These are phyloP conservation scores for Crypturellus tataupa DNA, from an alignment of 2,797 vertebrate genomes.

Conservation along the genomic window DNA sequence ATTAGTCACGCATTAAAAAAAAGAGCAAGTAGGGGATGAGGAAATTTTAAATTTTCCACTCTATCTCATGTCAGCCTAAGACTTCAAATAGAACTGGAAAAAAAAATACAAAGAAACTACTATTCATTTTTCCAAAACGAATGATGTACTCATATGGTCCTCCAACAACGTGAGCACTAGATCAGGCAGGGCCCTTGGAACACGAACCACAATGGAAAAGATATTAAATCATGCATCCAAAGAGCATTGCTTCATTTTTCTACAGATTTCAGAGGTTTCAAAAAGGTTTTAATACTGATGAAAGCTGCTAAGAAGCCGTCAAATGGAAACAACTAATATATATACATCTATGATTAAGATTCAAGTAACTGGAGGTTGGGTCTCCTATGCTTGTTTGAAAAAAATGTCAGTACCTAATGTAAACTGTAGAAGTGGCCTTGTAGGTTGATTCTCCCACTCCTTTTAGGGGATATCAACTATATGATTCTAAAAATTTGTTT, in stretches of 20 bases:
- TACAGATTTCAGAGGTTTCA: background rate
- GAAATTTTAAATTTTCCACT: conserved; percentile 16
- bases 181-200: background rate
- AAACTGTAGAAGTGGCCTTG: background rate
- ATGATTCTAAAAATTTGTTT: background rate
- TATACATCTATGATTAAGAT: background rate
- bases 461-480: background rate
- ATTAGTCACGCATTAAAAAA: background rate
- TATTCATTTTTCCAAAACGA: background rate
- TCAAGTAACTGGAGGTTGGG: background rate
- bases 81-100: conserved; percentile 2
- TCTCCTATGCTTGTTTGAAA: background rate
- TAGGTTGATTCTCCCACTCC: too few species aligned
- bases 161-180: background rate
- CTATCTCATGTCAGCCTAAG: conserved; percentile 9
- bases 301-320: background rate
- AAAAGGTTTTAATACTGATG: background rate
- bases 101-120: background rate
- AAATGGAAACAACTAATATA: background rate
- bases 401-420: background rate
- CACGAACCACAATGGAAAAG: background rate
- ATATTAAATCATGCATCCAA: background rate
- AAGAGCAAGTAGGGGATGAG: background rate
- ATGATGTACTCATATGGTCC: background rate
- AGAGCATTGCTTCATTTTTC: background rate